Evolutionary conservation across 2,113 vertebrate genomes (phyloP).

Genomic region (Nansenia antarctica): DNA sequence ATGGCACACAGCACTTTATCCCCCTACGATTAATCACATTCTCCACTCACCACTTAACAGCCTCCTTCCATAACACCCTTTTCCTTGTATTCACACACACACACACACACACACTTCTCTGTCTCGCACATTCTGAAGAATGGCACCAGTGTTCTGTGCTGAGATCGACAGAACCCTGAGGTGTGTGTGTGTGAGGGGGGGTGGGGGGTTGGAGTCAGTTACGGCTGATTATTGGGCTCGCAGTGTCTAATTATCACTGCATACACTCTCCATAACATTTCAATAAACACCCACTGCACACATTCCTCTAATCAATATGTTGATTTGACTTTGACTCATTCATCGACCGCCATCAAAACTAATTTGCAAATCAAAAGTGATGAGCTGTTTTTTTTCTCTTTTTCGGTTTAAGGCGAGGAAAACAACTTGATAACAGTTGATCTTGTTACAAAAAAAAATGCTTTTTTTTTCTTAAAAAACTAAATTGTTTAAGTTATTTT

Average conservation of each 20-base stretch:
- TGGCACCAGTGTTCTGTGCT: no score
- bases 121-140: neutral
- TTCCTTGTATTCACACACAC: no score
- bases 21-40: conserved; percentile 52
- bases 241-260: conserved; percentile 40
- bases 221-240: conserved; percentile 32
- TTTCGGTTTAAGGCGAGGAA: neutral
- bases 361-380: conserved; percentile 15
- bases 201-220: conserved; percentile 4
- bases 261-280: conserved; percentile 16
- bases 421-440: conserved; percentile 18
- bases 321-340: conserved; percentile 26
- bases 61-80: conserved; percentile 35
- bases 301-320: conserved; percentile 24
- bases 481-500: no score
- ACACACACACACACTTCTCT: no score
- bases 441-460: neutral
- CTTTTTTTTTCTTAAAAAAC: neutral
- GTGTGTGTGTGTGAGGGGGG: neutral
- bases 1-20: conserved; percentile 44
- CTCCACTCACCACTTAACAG: neutral
- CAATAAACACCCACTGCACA: conserved; percentile 16
- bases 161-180: neutral
- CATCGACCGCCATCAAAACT: conserved; percentile 17
- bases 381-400: neutral